Conservation (phyloP, 2,113 vertebrate genomes). For the Ammodytes marinus region DNA sequence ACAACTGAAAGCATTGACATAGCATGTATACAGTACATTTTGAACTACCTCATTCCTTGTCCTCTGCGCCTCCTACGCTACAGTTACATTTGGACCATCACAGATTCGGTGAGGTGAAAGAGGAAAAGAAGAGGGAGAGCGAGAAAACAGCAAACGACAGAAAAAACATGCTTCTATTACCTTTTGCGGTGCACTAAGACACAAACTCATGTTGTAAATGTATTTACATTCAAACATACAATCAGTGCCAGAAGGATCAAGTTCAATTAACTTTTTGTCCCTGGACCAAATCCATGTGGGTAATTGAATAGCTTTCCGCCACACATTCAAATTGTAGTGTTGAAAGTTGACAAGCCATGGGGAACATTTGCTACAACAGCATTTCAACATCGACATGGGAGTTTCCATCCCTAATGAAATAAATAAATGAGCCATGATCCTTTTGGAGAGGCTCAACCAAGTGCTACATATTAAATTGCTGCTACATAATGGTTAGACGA, state of each 20-base stretch:
- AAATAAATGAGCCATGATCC: constrained; percentile 39
- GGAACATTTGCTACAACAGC: constrained; percentile 52
- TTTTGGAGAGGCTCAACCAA: constrained; percentile 53
- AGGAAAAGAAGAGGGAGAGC: constrained; percentile 57
- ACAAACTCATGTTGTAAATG: constrained; percentile 81
- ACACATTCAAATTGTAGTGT: constrained; percentile 36
- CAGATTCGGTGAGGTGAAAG: constrained; percentile 69
- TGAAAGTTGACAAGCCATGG: constrained; percentile 50
- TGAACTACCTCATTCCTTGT: constrained; percentile 69
- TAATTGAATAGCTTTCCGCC: constrained; percentile 35
- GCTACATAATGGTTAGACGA: constrained; percentile 72
- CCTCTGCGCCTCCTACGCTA: constrained; percentile 71
- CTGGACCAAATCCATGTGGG: constrained; percentile 53
- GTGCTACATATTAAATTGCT: constrained; percentile 76
- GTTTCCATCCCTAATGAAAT: constrained; percentile 20
- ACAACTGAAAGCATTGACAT: constrained; percentile 78
- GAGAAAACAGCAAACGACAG: constrained; percentile 73
- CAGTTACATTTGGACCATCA: constrained; percentile 71
- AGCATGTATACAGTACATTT: constrained; percentile 68
- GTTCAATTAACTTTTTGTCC: constrained; percentile 52
- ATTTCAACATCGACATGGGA: constrained; percentile 52
- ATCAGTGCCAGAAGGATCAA: constrained; percentile 72
- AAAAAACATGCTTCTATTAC: constrained; percentile 80
- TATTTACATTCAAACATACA: constrained; percentile 84
- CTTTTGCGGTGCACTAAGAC: constrained; percentile 74